Evolutionary conservation across 1,140 invertebrate species (phyloP), one percentile per base, ranked within the genome.

Genomic region (Helicoverpa zea): DNA sequence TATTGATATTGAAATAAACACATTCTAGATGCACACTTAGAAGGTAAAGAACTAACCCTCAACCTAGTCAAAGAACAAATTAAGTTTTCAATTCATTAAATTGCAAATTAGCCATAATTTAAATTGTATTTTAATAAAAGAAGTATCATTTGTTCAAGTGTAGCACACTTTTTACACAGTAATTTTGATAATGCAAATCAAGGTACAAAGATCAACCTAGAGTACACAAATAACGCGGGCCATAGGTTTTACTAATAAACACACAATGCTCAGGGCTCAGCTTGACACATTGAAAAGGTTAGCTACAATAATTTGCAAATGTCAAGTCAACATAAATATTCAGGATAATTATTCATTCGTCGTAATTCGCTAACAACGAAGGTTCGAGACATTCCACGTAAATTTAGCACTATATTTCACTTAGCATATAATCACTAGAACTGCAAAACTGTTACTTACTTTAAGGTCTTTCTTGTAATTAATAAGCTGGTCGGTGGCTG

Each of bases 401-500:
- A 30, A 16, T 30, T 14, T 47, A 61, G 14, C 16, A 61, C 73
- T 35, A 3, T 2, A 23, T n/a, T 23, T 49, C n/a, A 56, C 64
- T 47, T 9, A 5, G 2, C 30, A 35, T 12, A 73, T 16, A 30
- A 23, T 52, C 66, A 70, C 66, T 70, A 23, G 23, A 23, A 13
- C 12, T 49, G 43, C 29, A 16, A 30, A 54, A 70, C 18, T 43
- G 18, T 61, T 73, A 90, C 91, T 91, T 95, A 97, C 97, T 96
- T 96, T 96, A 35, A 96, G 86, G 1, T 87, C 88, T 87, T 96
- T 96, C 86, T 96, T 97, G 90, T 96, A 97, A 70, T 97, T 95
- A 68, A 96, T 95, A 49, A 98, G 94, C 92, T 98, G 97, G 68
- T 98, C 96, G 4, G 96, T 88, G 3, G 97, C 96, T 70, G 96